Evolutionary conservation across 2,113 vertebrate genomes (phyloP), one percentile per base, ranked within the genome.

Genomic region (Etheostoma cragini): DNA sequence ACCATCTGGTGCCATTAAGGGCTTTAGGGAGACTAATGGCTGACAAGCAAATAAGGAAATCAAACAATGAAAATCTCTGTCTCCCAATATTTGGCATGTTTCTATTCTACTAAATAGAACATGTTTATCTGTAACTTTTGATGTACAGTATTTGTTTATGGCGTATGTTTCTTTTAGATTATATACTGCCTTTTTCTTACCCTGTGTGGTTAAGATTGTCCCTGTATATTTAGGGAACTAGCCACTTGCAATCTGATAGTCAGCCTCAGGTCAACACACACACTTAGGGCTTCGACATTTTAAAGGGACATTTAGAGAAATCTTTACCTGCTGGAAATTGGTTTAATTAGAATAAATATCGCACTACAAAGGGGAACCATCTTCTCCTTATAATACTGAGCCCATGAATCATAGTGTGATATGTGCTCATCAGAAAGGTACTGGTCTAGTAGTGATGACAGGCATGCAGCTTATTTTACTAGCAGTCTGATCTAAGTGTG

Each of bases 1-100:
- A 30, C 86, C 84, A 74, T 87, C 81, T 78, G 72, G 47, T 67
- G 58, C 75, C 61, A 57, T 53, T 22, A 30, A 42, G 21, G 58
- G 13, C 45, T 57, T 85, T 30, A 71, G 33, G 26, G 13, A 33
- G 21, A 70, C 16, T 15, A 76, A 50, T 21, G 58, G 24, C 30
- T 50, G 24, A 71, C 69, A 63, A 12, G 46, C 60, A 47, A 15
- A 61, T 17, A 3, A 21, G 46, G 45, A 45, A 42, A 24, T 56
- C 13, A 8, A 33, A 17, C 14, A 57, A 30, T 24, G 21, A 42
- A 11, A 56, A 45, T 56, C 24, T 70, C 4, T 24, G 13, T 16
- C 26, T 17, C 3, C 11, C 19, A 62, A 38, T n/a, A 35, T 17
- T 22, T 15, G 0, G 8, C 16, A 13, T 50, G 26, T 26, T 54